Conservation (phyloP, 2,797 vertebrate genomes). For the Podargus strigoides region DNA sequence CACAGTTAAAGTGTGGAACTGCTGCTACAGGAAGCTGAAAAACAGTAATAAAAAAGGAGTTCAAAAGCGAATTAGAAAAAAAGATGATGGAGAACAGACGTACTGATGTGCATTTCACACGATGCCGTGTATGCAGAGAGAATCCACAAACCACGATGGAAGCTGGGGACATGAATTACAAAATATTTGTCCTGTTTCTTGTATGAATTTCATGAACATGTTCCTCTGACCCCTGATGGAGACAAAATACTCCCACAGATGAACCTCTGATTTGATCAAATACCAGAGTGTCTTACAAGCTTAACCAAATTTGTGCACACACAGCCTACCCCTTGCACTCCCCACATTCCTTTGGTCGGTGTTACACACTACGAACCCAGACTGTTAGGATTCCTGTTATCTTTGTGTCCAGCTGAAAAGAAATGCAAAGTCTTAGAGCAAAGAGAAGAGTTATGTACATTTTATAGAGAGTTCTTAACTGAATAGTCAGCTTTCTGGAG, state of each 20-base stretch:
- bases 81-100: rapidly evolving
- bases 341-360: rapidly evolving
- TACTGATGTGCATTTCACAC: neutral
- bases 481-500: neutral
- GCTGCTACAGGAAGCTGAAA: neutral
- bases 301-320: neutral
- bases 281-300: rapidly evolving
- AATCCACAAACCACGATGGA: neutral
- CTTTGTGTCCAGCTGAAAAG: neutral
- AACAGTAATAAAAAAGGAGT: neutral
- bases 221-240: neutral
- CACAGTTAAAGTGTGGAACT: neutral
- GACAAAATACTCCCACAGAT: neutral
- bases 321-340: neutral
- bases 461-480: neutral
- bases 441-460: neutral
- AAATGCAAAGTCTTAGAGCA: neutral
- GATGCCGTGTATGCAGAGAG: rapidly evolving
- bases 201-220: neutral
- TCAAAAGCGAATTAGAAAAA: neutral
- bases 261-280: neutral
- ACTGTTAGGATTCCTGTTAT: neutral
- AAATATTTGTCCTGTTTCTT: neutral
- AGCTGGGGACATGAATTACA: neutral
- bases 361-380: neutral